Conservation (phyloP, 2,797 vertebrate genomes). For the Neoniphon sammara region DNA sequence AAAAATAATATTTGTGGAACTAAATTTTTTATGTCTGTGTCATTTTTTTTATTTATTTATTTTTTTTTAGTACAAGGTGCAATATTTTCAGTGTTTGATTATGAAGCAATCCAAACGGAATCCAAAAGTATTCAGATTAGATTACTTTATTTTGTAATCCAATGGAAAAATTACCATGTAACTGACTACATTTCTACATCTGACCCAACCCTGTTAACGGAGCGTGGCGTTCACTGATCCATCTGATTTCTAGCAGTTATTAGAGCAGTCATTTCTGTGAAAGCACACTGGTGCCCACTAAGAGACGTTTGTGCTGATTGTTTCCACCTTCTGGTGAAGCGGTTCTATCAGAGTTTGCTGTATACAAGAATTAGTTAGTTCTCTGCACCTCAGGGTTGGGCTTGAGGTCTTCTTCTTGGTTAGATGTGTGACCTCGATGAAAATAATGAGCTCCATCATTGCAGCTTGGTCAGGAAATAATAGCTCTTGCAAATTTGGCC, state of each 20-base stretch:
- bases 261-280: neutral
- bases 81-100: no score
- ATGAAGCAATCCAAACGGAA: no score
- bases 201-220: neutral
- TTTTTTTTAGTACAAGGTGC: no score
- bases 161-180: no score
- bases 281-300: neutral
- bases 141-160: no score
- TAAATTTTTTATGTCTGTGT: no score
- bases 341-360: no score
- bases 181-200: no score
- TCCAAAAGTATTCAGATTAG: no score
- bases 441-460: constrained; percentile 61
- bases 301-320: neutral
- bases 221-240: neutral
- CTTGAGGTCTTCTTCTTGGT: constrained; percentile 32
- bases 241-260: neutral
- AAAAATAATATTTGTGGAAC: no score
- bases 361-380: neutral
- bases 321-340: neutral
- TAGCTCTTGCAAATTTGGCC: constrained; percentile 12
- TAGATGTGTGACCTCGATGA: constrained; percentile 44
- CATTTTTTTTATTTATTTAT: no score
- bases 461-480: constrained; percentile 41
- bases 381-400: constrained; percentile 3